A percentile compares a stretch with the other conserved stretches of the same genome.
Conservation (phyloP, 2,888 invertebrate species). For the Rhamnusium bicolor region DNA sequence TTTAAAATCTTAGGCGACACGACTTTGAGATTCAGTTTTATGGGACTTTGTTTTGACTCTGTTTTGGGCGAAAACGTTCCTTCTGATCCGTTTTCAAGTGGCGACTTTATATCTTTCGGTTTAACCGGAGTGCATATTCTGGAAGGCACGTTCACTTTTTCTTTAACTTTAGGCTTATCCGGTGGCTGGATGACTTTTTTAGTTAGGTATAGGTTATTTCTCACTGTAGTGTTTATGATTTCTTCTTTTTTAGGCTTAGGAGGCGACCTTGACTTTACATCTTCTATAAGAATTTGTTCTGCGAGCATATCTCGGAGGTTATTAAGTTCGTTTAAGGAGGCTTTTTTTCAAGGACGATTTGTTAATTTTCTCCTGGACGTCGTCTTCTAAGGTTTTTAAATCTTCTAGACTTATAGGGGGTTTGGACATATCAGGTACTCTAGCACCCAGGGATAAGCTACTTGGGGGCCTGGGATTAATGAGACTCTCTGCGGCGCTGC, state of each 20-base stretch:
- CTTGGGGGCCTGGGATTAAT: conserved; percentile 25
- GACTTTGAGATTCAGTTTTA: conserved; percentile 13
- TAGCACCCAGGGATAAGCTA: conserved; percentile 26
- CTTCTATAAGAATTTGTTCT: conserved; percentile 68
- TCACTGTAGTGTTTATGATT: conserved; percentile 51
- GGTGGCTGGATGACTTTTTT: conserved; percentile 42
- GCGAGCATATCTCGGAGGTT: conserved; percentile 72
- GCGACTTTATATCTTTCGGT: background rate
- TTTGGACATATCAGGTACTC: conserved; percentile 62
- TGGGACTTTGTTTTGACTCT: background rate
- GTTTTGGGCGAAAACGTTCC: background rate
- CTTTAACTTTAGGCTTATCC: conserved; percentile 27
- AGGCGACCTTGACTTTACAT: conserved; percentile 40
- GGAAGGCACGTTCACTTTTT: conserved; percentile 11
- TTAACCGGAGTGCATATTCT: background rate
- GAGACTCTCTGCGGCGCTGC: conserved; percentile 61
- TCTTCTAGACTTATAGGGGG: conserved; percentile 67
- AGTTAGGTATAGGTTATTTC: conserved; percentile 49
- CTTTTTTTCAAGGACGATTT: conserved; percentile 60
- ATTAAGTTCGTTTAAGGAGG: conserved; percentile 72
- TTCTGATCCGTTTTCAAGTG: background rate
- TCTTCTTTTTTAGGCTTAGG: conserved; percentile 4
- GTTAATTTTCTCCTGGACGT: conserved; percentile 57
- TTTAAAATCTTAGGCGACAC: conserved; percentile 52
- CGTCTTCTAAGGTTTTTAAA: conserved; percentile 61